These are phyloP conservation scores for Xenus cinereus DNA, from an alignment of 2,113 vertebrate species.

Conservation along the genomic window DNA sequence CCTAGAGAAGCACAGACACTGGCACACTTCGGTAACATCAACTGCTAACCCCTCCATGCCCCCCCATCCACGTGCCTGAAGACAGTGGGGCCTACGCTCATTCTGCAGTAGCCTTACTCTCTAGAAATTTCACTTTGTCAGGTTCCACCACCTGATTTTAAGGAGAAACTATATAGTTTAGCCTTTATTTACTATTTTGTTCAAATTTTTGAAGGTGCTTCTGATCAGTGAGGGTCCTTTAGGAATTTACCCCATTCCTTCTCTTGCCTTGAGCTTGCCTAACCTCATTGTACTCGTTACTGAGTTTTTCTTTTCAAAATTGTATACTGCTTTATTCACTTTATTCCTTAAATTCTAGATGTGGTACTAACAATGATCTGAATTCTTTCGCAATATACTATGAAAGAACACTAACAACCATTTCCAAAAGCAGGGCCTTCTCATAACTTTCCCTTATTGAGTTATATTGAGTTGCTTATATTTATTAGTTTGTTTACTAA, in stretches of 20 bases:
- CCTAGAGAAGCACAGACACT: background rate
- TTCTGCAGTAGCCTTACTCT: background rate
- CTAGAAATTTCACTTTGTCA: background rate
- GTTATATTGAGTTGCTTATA: background rate
- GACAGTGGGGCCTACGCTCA: background rate
- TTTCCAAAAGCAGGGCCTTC: background rate
- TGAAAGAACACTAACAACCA: background rate
- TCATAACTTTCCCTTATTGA: background rate
- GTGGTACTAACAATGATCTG: background rate
- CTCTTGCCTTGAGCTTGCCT: background rate
- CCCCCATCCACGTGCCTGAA: background rate
- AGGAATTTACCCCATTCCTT: background rate
- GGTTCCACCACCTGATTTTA: background rate
- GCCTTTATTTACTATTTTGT: background rate
- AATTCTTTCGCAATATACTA: background rate
- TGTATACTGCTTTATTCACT: background rate
- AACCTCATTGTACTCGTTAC: background rate
- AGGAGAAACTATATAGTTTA: background rate
- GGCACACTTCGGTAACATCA: background rate
- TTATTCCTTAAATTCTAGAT: background rate
- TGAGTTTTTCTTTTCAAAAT: background rate
- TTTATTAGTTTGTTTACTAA: background rate
- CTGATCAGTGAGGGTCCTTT: background rate
- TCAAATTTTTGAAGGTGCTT: background rate
- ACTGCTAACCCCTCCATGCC: fast-evolving